Conservation (phyloP, 2,113 vertebrate species). For the Gambusia holbrooki region DNA sequence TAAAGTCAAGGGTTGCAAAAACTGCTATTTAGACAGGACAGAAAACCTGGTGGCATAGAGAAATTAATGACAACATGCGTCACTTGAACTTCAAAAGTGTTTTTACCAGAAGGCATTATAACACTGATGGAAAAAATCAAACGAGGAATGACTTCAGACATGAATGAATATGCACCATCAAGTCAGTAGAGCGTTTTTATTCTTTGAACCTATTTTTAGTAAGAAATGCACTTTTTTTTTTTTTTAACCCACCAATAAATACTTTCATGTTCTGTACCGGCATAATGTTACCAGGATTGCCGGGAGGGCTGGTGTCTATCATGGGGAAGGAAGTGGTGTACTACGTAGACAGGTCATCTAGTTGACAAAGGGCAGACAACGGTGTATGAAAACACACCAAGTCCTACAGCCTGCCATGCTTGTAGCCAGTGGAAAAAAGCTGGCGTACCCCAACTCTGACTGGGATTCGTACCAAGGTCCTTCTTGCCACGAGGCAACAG, state of each 20-base stretch:
- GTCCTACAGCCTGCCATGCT: no score
- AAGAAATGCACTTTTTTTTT: background rate
- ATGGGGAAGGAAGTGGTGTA: background rate
- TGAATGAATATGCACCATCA: background rate
- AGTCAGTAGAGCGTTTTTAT: background rate
- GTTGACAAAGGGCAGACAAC: no score
- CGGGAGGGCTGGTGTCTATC: background rate
- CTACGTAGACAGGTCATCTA: background rate
- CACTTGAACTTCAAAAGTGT: background rate
- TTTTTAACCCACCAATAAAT: background rate
- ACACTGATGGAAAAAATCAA: background rate
- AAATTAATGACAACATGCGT: background rate
- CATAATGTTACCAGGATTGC: background rate
- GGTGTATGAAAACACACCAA: no score
- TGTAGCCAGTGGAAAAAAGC: no score
- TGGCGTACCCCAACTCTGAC: no score
- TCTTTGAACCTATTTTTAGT: slow-evolving; percentile 3
- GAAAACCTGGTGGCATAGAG: background rate
- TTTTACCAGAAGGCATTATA: background rate
- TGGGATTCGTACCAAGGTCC: no score
- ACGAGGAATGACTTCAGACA: background rate
- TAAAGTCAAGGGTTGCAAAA: background rate
- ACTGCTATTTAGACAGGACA: background rate
- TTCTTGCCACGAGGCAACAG: no score
- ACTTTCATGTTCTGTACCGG: background rate